These are phyloP conservation scores for Spea bombifrons DNA, from an alignment of 2,113 vertebrate species.

Conservation along the genomic window DNA sequence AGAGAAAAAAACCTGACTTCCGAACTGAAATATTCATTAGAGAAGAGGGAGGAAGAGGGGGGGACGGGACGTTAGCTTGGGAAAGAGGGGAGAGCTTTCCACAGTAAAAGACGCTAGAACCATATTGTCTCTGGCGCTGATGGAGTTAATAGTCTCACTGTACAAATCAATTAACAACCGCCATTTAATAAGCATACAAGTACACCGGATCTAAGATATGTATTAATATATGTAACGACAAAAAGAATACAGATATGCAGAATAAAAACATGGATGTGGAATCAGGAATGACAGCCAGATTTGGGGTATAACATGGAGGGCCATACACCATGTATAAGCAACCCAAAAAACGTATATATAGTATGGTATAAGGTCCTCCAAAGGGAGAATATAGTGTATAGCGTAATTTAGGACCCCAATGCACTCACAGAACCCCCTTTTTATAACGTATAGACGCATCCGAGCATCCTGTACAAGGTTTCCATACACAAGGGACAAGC, in stretches of 20 bases:
- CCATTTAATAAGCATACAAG: not conserved
- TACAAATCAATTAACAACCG: not conserved
- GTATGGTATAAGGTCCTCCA: no score
- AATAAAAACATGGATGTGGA: no score
- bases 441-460: no score
- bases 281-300: no score
- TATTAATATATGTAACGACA: no score
- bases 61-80: not conserved
- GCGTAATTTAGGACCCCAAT: no score
- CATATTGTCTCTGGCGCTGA: not conserved
- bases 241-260: no score
- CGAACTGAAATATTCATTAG: conserved; percentile 26
- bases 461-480: not conserved
- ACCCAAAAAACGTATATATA: no score
- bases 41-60: not conserved
- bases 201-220: not conserved
- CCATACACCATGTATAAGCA: no score
- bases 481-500: not conserved
- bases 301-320: no score
- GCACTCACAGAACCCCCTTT: no score
- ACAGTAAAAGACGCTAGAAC: not conserved
- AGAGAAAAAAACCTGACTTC: conserved; percentile 19
- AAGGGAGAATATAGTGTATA: no score
- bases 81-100: not conserved
- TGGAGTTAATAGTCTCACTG: not conserved